Evolutionary conservation across 1,140 invertebrate genomes (phyloP), one percentile per base, ranked within the genome.

Genomic region (Leptoteleia sp.): DNA sequence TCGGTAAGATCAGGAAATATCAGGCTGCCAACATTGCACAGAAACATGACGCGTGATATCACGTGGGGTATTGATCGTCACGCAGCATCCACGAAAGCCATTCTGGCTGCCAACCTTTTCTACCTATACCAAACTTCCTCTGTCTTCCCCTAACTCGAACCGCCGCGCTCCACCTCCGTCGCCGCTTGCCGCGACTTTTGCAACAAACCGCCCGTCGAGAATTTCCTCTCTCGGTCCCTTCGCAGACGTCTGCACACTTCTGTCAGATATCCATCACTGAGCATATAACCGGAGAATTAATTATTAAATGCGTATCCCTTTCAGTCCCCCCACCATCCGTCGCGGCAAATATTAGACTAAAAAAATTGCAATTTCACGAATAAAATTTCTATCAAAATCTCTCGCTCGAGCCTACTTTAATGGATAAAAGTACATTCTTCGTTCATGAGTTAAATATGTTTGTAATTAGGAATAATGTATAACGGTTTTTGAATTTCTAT

Each of bases 11-110:
- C 61, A 67, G 70, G 54, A 64, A 54, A 70, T 38, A 54, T 40
- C 57, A 67, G 54, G 76, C 76, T 68, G 68, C 76, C 76, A 78
- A 72, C 68, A 68, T 79, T 62, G 64, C 64, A 64, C 64, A 73
- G 73, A 81, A 80, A 82, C 75, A 77, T 82, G 84, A 86, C 82
- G 84, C 83, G 81, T 84, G 84, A 78, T 83, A 84, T 82, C 85
- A 85, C 84, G 82, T 86, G 82, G 80, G 75, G 79, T 87, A 87
- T 87, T 87, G 85, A 87, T 86, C 85, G 85, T 79, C 81, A 82
- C 80, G 70, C 84, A 86, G 84, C 81, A 86, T 87, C 83, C 84
- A 79, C 82, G 80, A 85, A 77, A 85, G 80, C 84, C 84, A 87
- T 86, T 86, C 82, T 81, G 81, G 81, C 82, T 83, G 79, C 81